A percentile compares a stretch with the other conserved stretches of the same genome.
phyloP scores from a whole-genome alignment of 2,888 invertebrate species.

The Adela reaumurella region DNA sequence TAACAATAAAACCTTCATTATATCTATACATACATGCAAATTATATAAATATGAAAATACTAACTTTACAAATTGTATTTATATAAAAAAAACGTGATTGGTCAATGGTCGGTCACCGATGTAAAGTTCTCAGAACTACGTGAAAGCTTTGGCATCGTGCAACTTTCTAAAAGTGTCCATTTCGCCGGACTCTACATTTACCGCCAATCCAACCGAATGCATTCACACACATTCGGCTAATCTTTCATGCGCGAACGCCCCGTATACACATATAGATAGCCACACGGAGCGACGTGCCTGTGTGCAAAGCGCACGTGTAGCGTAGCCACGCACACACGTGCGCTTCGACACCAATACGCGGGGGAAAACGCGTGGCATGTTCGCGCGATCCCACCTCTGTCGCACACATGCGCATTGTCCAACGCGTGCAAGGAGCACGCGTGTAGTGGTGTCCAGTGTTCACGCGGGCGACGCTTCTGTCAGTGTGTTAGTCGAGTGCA shows the following conservation, averaged over 20 bases:
- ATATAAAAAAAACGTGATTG: too few relatives aligned
- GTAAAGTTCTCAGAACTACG: too few relatives aligned
- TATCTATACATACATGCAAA: too few relatives aligned
- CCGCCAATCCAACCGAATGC: conserved; percentile 43
- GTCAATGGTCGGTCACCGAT: too few relatives aligned
- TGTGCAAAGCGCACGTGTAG: background rate
- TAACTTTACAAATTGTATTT: too few relatives aligned
- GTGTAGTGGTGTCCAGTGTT: conserved; percentile 37
- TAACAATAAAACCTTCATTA: too few relatives aligned
- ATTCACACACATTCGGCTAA: conserved; percentile 52
- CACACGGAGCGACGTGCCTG: background rate
- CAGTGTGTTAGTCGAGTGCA: conserved; percentile 49
- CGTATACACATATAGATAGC: too few relatives aligned
- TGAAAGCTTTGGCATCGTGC: background rate
- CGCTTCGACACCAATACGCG: conserved; percentile 34
- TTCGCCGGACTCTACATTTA: conserved; percentile 1
- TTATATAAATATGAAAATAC: too few relatives aligned
- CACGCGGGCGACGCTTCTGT: conserved; percentile 43
- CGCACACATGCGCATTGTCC: conserved; percentile 28
- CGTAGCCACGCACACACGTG: conserved; percentile 11
- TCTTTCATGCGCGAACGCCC: conserved; percentile 47
- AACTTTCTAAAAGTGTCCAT: background rate
- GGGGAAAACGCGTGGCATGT: conserved; percentile 47
- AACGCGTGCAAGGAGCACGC: conserved; percentile 36
- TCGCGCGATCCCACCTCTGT: conserved; percentile 17